Conservation (phyloP, 2,797 vertebrate species). For the Potorous gilbertii region DNA sequence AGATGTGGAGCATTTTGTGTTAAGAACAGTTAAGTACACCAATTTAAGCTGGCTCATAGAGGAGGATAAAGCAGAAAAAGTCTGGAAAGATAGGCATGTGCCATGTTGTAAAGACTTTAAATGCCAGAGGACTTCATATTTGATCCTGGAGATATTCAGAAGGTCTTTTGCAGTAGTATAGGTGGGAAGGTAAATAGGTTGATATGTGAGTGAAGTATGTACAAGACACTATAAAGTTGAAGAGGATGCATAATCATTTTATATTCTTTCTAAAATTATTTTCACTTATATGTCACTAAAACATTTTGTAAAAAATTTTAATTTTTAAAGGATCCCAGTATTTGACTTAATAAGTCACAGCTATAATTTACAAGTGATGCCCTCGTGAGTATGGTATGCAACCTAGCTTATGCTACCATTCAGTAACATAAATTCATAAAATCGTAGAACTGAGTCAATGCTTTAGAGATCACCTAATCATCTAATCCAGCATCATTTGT, state of each 20-base stretch:
- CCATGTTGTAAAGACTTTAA: background rate
- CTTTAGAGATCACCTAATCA: background rate
- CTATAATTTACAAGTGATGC: background rate
- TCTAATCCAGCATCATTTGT: background rate
- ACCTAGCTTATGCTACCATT: background rate
- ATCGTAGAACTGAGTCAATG: background rate
- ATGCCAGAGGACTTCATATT: background rate
- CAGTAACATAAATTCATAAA: background rate
- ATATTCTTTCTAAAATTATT: background rate
- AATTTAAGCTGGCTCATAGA: background rate
- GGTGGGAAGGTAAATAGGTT: background rate
- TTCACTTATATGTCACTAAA: background rate
- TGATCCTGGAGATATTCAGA: background rate
- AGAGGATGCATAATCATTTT: background rate
- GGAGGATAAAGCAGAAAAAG: background rate
- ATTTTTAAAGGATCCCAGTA: background rate
- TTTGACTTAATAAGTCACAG: background rate
- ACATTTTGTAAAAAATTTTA: background rate
- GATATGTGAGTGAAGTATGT: background rate
- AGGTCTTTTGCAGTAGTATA: background rate
- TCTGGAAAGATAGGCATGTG: background rate
- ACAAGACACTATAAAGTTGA: background rate
- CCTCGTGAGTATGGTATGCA: background rate
- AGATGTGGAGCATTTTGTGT: background rate
- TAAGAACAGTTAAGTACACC: background rate